These are phyloP conservation scores for Holacanthus passer DNA, from an alignment of 2,113 vertebrate species.

Conservation along the genomic window DNA sequence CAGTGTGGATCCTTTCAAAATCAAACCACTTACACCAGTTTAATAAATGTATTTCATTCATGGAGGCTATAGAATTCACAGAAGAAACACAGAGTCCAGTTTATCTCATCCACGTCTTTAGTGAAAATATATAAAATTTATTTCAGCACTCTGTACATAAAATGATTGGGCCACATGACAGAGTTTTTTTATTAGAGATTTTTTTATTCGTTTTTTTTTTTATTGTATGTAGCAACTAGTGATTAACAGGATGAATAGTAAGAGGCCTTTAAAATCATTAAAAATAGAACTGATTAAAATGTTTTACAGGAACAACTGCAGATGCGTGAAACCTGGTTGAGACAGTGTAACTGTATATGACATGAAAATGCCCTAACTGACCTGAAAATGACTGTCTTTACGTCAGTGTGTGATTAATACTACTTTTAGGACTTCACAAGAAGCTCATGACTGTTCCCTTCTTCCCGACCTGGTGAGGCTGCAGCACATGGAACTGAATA, in stretches of 20 bases:
- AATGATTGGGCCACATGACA: too few relatives aligned
- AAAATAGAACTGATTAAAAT: not conserved
- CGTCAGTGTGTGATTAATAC: not conserved
- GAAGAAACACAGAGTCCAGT: not conserved
- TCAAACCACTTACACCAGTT: not conserved
- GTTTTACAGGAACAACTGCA: not conserved
- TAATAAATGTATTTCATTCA: too few relatives aligned
- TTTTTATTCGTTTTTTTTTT: too few relatives aligned
- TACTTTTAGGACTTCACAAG: constrained; percentile 77
- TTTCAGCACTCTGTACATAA: too few relatives aligned
- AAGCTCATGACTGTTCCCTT: constrained; percentile 92
- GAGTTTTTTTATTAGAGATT: too few relatives aligned
- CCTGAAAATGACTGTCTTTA: not conserved
- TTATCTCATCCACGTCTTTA: not conserved
- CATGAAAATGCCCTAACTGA: not conserved
- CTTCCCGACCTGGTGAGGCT: constrained; percentile 93
- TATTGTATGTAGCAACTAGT: not conserved
- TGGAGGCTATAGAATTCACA: not conserved
- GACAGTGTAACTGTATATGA: not conserved
- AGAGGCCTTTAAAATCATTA: not conserved
- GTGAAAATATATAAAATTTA: not conserved
- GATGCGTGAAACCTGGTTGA: too few relatives aligned
- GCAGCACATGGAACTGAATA: constrained; percentile 87
- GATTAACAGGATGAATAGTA: not conserved
- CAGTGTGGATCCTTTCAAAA: too few relatives aligned